Base-by-base conservation (phyloP, 2,113 vertebrate species). In the Odocoileus hemionus region DNA sequence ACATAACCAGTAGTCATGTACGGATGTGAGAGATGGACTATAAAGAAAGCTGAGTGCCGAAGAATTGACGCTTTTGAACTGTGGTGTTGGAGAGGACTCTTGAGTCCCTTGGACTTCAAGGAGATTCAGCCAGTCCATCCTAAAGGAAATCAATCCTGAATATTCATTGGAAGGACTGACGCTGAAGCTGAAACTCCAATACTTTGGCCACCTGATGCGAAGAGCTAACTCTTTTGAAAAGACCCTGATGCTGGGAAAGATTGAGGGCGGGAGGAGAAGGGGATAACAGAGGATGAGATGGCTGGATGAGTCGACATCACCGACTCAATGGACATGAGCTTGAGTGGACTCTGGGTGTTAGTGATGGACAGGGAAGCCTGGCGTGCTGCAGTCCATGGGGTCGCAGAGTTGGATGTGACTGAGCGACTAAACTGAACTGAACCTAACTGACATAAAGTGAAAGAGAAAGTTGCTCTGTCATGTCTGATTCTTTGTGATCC, bases 351-450 rank as follows among this genome's bases (percentile, higher is more conserved):
- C 19, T 0, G 10, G 67, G n/a, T 23, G 19, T 36, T 39, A 10
- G 19, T 70, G 67, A 70, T 39, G 67, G n/a, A 39, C 67, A 70
- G n/a, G n/a, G 10, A 39, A 36, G n/a, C n/a, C n/a, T 39, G 67
- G 19, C 2, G 19, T 39, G 67, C n/a, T 39, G 10, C 5, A 0
- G 67, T 70, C 36, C n/a, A 23, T 36, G 64, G n/a, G n/a, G n/a
- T 21, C 11, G 2, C 17, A 70, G n/a, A 70, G 9, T 36, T 0
- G n/a, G 67, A 10, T 19, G 12, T 0, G 5, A 70, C n/a, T 70
- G n/a, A 70, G 2, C 0, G n/a, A 12, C 67, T 70, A 1, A 67
- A 33, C 30, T 61, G 33, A n/a, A 64, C 61, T 67, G 64, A 67
- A 70, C 67, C 23, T n/a, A 70, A 70, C n/a, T 23, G 10, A 23